Conservation (phyloP, 2,797 vertebrate genomes). For the Caiman crocodilus region DNA sequence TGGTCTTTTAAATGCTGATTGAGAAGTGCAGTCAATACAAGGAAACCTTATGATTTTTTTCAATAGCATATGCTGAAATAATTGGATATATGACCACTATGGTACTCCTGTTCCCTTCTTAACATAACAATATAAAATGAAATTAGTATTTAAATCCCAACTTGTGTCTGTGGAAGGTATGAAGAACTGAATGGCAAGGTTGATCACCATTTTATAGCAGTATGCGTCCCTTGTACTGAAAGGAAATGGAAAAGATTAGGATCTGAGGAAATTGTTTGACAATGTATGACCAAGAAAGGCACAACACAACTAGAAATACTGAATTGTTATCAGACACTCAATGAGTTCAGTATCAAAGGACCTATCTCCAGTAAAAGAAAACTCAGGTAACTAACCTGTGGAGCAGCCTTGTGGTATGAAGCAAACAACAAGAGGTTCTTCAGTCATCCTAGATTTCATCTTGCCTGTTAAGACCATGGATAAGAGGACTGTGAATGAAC, state of each 20-base stretch:
- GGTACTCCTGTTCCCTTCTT: neutral
- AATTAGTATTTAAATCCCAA: neutral
- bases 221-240: neutral
- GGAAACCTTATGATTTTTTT: neutral
- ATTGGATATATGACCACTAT: neutral
- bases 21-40: fast-evolving
- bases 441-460: neutral
- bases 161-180: neutral
- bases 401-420: neutral
- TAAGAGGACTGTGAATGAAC: too few species aligned
- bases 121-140: neutral
- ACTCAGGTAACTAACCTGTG: fast-evolving
- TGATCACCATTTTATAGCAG: neutral
- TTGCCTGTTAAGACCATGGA: too few species aligned
- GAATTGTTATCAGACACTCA: neutral
- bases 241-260: neutral
- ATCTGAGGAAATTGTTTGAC: neutral
- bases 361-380: neutral
- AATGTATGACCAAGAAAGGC: neutral
- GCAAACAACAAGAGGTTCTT: neutral
- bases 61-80: fast-evolving
- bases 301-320: neutral
- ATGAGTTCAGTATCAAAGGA: neutral
- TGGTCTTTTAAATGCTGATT: neutral
- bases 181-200: neutral